phyloP scores from a whole-genome alignment of 2,888 invertebrate species.

The Nesidiocoris tenuis region DNA sequence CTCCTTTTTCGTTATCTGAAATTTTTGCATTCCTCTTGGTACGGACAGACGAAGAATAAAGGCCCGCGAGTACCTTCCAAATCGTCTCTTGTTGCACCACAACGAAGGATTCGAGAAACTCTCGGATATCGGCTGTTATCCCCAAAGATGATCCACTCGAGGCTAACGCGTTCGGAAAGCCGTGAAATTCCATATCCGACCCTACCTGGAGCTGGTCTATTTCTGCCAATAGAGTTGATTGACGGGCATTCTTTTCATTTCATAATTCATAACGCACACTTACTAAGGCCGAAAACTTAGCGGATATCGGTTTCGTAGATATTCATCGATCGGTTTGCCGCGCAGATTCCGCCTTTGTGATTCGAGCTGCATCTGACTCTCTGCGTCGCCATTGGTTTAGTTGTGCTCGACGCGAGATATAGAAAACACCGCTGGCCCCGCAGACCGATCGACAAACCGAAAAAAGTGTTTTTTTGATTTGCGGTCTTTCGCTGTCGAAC shows the following conservation, averaged over 20 bases:
- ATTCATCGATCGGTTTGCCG: conserved; percentile 34
- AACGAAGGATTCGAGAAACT: too few species aligned
- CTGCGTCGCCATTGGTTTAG: conserved; percentile 14
- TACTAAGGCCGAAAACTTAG: conserved; percentile 1
- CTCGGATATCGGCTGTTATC: too few species aligned
- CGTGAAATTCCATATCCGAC: conserved; percentile 18
- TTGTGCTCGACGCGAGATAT: conserved; percentile 20
- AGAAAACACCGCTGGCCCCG: conserved; percentile 7
- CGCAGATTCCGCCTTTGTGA: conserved; percentile 31
- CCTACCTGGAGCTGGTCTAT: conserved; percentile 19
- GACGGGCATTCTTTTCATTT: conserved; percentile 24
- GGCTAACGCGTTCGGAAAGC: conserved; percentile 4
- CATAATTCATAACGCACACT: conserved; percentile 22
- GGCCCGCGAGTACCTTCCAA: too few species aligned
- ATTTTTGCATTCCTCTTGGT: too few species aligned
- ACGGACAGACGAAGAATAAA: too few species aligned
- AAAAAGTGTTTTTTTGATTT: not conserved
- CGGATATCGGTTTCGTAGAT: not conserved
- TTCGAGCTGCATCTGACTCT: conserved; percentile 16
- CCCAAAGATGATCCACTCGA: not conserved
- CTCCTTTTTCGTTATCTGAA: too few species aligned
- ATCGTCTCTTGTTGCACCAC: too few species aligned
- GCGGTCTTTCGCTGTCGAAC: not conserved
- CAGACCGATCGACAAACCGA: not conserved
- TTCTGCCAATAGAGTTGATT: conserved; percentile 31